Evolutionary conservation across 2,797 vertebrate species (phyloP), one percentile per base, ranked within the genome.

Genomic region (Bucorvus abyssinicus): DNA sequence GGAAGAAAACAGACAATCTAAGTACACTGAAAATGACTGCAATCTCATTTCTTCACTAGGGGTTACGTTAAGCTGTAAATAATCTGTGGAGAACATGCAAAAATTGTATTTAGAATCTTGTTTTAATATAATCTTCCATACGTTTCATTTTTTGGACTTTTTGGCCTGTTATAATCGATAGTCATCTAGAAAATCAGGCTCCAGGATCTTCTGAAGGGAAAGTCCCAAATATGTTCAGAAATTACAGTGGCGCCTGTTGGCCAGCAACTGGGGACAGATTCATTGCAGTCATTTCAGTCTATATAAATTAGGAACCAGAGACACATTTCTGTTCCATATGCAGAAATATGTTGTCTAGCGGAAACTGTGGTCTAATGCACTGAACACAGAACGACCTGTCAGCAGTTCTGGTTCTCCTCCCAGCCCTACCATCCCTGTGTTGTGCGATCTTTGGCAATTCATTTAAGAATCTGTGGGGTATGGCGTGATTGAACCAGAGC

Each of bases 321-420:
- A 73, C 47, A 49, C 18, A 19, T 94, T 94, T 82, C 56, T 94
- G 40, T 88, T 73, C 68, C 61, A 38, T 47, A n/a, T 53, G 83
- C 76, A 90, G 87, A 81, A 96, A 55, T 22, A 22, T 13, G 4
- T 65, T 81, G 55, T 69, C 27, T 32, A n/a, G 59, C 47, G 70
- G 80, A 93, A 94, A 52, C 57, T 90, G 79, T 45, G 92, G 90
- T 65, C 90, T 87, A 69, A 73, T 47, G 85, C 0, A 0, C 47
- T 2, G 11, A 88, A 30, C 56, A 63, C 56, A 57, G 79, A 75
- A 73, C 29, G 57, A 76, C 60, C 52, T 1, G 7, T 92, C 95
- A 94, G 87, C 85, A 89, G 59, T 93, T 87, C 70, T 79, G 79
- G 29, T 90, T 95, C 89, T 93, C 53, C 53, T 86, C 56, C 63